These are phyloP conservation scores for Dryas iulia DNA, from an alignment of 1,140 invertebrate genomes.

Conservation along the genomic window DNA sequence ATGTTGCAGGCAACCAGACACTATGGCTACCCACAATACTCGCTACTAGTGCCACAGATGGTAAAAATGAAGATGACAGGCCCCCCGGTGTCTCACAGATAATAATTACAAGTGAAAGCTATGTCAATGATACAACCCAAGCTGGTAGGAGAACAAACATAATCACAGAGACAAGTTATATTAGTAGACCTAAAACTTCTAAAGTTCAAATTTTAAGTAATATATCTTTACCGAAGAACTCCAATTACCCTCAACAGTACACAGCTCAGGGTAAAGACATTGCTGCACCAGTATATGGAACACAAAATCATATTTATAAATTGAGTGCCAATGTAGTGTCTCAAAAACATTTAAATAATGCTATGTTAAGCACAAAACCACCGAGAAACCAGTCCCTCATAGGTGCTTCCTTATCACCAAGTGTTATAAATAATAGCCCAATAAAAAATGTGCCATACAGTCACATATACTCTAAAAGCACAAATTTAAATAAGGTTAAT, in stretches of 20 bases:
- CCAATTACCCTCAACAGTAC: slow-evolving; percentile 68
- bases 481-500: slow-evolving; percentile 71
- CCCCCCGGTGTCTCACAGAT: slow-evolving; percentile 72
- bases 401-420: slow-evolving; percentile 58
- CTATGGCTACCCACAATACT: slow-evolving; percentile 73
- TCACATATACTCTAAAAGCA: slow-evolving; percentile 67
- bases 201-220: slow-evolving; percentile 76
- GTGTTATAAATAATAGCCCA: slow-evolving; percentile 64
- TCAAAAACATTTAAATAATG: slow-evolving; percentile 66
- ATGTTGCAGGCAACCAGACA: slow-evolving; percentile 70
- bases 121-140: slow-evolving; percentile 59
- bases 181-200: slow-evolving; percentile 61
- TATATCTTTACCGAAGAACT: slow-evolving; percentile 70
- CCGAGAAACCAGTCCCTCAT: slow-evolving; percentile 68
- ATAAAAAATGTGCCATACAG: slow-evolving; percentile 70
- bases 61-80: slow-evolving; percentile 67
- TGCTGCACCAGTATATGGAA: slow-evolving; percentile 60
- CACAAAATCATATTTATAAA: slow-evolving; percentile 72
- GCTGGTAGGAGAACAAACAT: slow-evolving; percentile 60
- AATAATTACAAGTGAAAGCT: slow-evolving; percentile 74
- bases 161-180: slow-evolving; percentile 65
- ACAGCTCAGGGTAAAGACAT: slow-evolving; percentile 61
- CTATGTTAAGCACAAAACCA: slow-evolving; percentile 64
- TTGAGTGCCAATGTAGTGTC: slow-evolving; percentile 60
- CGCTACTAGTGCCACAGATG: slow-evolving; percentile 60